Evolutionary conservation across 2,113 vertebrate species (phyloP), one percentile per base, ranked within the genome.

Genomic region (Poeciliopsis retropinna): DNA sequence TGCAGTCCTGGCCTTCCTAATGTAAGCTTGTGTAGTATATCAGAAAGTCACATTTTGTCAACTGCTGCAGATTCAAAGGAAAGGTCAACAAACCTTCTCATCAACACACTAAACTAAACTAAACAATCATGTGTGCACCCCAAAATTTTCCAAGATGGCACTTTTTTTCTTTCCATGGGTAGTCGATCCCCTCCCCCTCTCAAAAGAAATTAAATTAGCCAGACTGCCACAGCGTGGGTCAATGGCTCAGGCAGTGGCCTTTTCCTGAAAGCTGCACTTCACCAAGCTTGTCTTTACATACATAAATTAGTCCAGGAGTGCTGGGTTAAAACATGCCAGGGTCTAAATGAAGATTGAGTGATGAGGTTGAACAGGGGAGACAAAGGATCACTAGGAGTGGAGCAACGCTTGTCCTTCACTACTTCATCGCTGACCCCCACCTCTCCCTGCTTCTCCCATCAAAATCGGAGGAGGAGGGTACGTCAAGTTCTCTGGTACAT

Each of bases 281-380:
- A 87, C 92, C 88, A 94, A 89, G 86, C 89, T 79, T 78, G 89
- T 92, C 87, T 90, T 77, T 84, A 84, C 78, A 88, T 87, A 91
- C 81, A 88, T 90, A 92, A 93, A 93, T 93, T 86, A 91, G 87
- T 76, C 86, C 79, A 79, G 90, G 89, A 91, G 87, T 84, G 84
- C 91, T 86, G 78, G 83, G 90, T 88, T 91, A 91, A 92, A 93
- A 92, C 82, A 93, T 91, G 92, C 92, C 92, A 92, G 83, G 66
- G 82, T 86, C 86, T 88, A 94, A 94, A 94, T 80, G 72, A 94
- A 95, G 92, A 93, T 87, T 93, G 94, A 94, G 92, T 70, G 85
- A 94, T 93, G 92, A 90, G 88, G 90, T 89, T 66, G 81, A 92
- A 91, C 91, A 86, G 85, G 80, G 82, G 76, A 92, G 89, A 92